Percentiles rank a stretch among this genome's conserved stretches.
Evolutionary conservation across 2,888 invertebrate species (phyloP).

Genomic region (Trisateles emortualis): DNA sequence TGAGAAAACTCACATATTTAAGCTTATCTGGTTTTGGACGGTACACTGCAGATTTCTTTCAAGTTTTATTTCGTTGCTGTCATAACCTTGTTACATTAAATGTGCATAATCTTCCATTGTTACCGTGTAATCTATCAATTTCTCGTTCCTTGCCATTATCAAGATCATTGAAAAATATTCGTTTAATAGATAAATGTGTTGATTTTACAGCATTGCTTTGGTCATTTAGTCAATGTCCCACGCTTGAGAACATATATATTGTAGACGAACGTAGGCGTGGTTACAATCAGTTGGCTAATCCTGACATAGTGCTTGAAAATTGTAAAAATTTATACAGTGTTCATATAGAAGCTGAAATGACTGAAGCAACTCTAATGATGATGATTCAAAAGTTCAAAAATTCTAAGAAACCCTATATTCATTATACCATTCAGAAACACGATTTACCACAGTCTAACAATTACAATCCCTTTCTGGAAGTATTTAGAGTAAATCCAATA

Average conservation of each 20-base stretch:
- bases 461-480: conserved; percentile 61
- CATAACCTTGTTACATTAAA: conserved; percentile 65
- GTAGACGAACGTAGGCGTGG: conserved; percentile 52
- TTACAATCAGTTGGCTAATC: conserved; percentile 54
- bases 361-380: conserved; percentile 43
- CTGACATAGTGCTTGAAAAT: conserved; percentile 58
- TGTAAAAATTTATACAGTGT: conserved; percentile 69
- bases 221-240: conserved; percentile 62
- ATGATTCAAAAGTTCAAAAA: conserved; percentile 55
- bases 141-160: conserved; percentile 59
- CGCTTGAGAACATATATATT: conserved; percentile 71
- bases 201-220: conserved; percentile 63
- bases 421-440: conserved; percentile 27
- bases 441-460: background rate
- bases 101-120: conserved; percentile 54
- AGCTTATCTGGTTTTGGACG: conserved; percentile 62
- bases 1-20: conserved; percentile 71
- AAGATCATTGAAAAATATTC: conserved; percentile 66
- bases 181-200: conserved; percentile 63
- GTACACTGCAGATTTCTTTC: conserved; percentile 67
- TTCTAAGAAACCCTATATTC: conserved; percentile 57
- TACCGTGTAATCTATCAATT: conserved; percentile 53
- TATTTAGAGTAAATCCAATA: conserved; percentile 66
- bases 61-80: conserved; percentile 66
- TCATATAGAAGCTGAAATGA: conserved; percentile 57